Percentiles rank a stretch among this genome's conserved stretches.
These are phyloP conservation scores for Paramormyrops hopkinsi DNA, from an alignment of 2,797 vertebrate species.

Conservation along the genomic window DNA sequence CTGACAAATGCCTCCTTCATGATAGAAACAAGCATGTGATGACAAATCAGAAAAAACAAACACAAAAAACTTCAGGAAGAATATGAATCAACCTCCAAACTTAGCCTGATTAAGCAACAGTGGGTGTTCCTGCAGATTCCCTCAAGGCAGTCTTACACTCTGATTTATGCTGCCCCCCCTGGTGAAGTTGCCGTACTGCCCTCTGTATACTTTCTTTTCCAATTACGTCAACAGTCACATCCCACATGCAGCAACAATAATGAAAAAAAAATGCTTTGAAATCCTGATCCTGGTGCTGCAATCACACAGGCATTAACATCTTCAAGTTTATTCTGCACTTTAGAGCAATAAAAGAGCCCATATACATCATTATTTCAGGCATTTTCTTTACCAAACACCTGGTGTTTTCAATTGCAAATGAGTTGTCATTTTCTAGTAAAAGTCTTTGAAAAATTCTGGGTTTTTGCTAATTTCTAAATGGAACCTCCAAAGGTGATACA, in stretches of 20 bases:
- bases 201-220: background rate
- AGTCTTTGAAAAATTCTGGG: background rate
- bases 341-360: constrained; percentile 5
- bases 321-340: background rate
- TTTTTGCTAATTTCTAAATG: constrained; percentile 2
- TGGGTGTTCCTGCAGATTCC: background rate
- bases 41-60: background rate
- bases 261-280: background rate
- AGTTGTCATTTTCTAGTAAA: background rate
- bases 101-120: constrained; percentile 1
- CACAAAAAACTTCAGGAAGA: background rate
- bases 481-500: background rate
- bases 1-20: background rate
- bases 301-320: background rate
- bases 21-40: background rate
- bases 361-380: constrained; percentile 3
- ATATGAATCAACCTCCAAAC: constrained; percentile 3
- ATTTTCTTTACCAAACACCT: background rate
- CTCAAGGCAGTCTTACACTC: background rate
- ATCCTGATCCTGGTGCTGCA: background rate
- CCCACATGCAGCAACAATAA: background rate
- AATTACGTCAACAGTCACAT: constrained; percentile 2
- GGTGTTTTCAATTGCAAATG: constrained; percentile 11
- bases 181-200: background rate
- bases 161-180: constrained; percentile 8